Conservation (phyloP, 2,113 vertebrate genomes). For the Monarcha castaneiventris region DNA sequence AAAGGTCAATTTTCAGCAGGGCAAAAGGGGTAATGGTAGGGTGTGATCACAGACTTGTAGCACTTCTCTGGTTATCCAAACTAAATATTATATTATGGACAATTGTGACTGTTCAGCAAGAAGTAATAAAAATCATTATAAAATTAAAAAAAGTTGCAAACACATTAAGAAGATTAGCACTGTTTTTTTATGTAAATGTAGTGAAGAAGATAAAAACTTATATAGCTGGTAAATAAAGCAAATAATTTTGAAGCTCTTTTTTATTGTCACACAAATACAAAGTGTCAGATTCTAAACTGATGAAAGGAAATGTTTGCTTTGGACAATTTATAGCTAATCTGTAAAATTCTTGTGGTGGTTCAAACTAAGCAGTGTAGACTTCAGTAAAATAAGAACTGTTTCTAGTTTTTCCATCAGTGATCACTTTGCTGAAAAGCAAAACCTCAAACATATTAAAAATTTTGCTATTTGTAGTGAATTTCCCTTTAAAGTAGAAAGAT, state of each 20-base stretch:
- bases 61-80: neutral
- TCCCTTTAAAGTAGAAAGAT: neutral
- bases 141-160: neutral
- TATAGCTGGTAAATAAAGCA: neutral
- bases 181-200: neutral
- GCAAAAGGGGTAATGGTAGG: fast-evolving
- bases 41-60: neutral
- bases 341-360: neutral
- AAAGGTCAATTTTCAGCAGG: neutral
- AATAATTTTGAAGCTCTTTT: neutral
- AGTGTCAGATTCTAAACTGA: neutral
- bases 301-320: neutral
- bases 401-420: neutral
- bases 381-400: neutral
- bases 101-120: neutral
- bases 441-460: neutral
- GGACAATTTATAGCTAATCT: neutral
- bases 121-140: neutral
- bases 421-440: neutral
- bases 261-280: neutral
- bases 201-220: neutral
- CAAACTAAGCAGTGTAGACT: neutral
- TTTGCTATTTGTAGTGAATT: neutral
- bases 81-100: neutral
- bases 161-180: neutral